These are phyloP conservation scores for Paelopatides confundens DNA, from an alignment of 53 echinoderm and acorn worm genomes.

Conservation along the genomic window DNA sequence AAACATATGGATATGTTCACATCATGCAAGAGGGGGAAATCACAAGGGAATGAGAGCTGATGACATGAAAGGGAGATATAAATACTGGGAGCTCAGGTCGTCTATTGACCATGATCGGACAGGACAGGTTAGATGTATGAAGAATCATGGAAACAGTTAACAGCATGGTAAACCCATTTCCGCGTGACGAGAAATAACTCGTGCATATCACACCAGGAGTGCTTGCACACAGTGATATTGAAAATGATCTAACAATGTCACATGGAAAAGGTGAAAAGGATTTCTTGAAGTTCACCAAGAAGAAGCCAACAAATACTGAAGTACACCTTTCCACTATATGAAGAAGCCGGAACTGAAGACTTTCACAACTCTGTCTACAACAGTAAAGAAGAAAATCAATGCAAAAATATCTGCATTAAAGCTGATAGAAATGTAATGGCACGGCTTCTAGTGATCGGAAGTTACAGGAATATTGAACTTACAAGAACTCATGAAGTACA, in stretches of 20 bases:
- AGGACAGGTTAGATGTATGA: constrained; percentile 13
- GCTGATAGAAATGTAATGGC: constrained; percentile 53
- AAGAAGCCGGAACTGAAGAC: constrained; percentile 60
- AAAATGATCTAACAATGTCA: constrained; percentile 26
- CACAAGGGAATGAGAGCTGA: constrained; percentile 52
- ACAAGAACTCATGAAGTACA: constrained; percentile 42
- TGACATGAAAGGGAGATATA: constrained; percentile 52
- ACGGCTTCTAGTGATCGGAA: constrained; percentile 52
- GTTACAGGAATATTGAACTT: constrained; percentile 36
- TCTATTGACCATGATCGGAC: not conserved
- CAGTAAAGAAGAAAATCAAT: constrained; percentile 45
- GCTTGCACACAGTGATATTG: constrained; percentile 42
- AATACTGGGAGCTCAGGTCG: not conserved
- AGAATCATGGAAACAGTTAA: constrained; percentile 9
- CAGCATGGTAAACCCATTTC: constrained; percentile 27
- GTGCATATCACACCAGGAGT: constrained; percentile 64
- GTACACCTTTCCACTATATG: constrained; percentile 44
- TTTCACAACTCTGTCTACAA: constrained; percentile 22
- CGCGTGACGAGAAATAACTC: constrained; percentile 31
- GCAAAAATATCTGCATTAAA: constrained; percentile 54
- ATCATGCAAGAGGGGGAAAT: constrained; percentile 62
- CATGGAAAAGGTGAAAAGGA: constrained; percentile 42
- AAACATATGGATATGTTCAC: constrained; percentile 55
- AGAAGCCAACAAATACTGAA: constrained; percentile 36
- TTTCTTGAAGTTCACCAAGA: constrained; percentile 32